Conservation (phyloP, 2,113 vertebrate species). For the Laticauda laticaudata region DNA sequence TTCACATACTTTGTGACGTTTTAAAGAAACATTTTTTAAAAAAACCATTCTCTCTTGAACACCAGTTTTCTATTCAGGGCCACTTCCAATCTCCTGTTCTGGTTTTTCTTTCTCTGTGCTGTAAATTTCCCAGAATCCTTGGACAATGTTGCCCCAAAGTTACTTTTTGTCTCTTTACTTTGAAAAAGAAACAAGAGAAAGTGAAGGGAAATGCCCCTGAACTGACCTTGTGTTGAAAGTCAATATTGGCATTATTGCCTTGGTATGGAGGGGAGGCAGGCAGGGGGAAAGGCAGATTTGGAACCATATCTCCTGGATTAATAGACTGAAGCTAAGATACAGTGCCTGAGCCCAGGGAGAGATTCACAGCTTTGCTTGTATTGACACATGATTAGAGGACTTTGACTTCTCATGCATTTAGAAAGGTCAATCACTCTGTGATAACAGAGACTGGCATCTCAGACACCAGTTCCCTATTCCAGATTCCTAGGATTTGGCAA, state of each 20-base stretch:
- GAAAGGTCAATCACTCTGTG: conserved; percentile 40
- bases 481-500: conserved; percentile 9
- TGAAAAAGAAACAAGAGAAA: not conserved
- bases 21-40: not conserved
- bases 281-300: conserved; percentile 12
- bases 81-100: conserved; percentile 23
- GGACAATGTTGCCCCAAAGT: conserved; percentile 24
- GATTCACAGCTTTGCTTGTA: conserved; percentile 20
- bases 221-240: conserved; percentile 33
- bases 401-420: conserved; percentile 28
- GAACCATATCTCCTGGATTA: conserved; percentile 15
- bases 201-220: not conserved
- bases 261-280: conserved; percentile 6
- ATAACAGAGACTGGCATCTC: conserved; percentile 35
- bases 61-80: conserved; percentile 18
- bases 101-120: not conserved
- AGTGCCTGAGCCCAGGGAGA: not conserved
- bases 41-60: not conserved
- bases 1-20: not conserved
- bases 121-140: not conserved
- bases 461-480: conserved; percentile 31
- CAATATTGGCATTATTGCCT: conserved; percentile 6
- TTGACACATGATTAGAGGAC: conserved; percentile 19
- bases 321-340: conserved; percentile 20
- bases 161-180: not conserved